Percentiles rank a stretch among this genome's conserved stretches.
Conservation (phyloP, 92 coral and sea anemone species). For the Actinostola sp. region DNA sequence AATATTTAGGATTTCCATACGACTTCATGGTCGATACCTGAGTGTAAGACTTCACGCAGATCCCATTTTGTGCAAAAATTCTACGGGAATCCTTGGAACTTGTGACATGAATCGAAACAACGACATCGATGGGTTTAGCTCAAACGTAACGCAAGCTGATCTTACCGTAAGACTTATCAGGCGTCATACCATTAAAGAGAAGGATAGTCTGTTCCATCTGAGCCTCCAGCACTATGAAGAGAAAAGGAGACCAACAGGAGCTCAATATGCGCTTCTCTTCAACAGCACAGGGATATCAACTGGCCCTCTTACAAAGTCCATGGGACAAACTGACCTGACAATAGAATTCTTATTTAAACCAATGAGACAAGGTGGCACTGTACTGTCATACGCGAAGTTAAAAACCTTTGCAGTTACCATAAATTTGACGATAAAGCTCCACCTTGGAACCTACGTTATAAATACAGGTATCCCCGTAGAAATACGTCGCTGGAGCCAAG, state of each 20-base stretch:
- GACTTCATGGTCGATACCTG: conserved; percentile 38
- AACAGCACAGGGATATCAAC: conserved; percentile 57
- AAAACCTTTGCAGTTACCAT: conserved; percentile 59
- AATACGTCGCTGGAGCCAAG: conserved; percentile 54
- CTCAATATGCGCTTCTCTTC: conserved; percentile 49
- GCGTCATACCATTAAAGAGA: conserved; percentile 13
- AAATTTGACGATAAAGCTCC: conserved; percentile 32
- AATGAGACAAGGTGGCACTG: conserved; percentile 42
- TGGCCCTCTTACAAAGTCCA: conserved; percentile 29
- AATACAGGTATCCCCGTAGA: conserved; percentile 36
- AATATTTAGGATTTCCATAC: conserved; percentile 24
- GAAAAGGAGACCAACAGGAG: conserved; percentile 35
- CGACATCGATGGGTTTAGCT: conserved; percentile 33
- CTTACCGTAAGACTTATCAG: conserved; percentile 26
- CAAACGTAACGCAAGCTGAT: conserved; percentile 44
- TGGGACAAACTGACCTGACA: conserved; percentile 42
- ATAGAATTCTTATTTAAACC: conserved; percentile 64
- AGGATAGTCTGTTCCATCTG: conserved; percentile 34
- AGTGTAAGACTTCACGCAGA: conserved; percentile 36
- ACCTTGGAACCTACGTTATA: conserved; percentile 25
- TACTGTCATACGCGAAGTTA: conserved; percentile 48
- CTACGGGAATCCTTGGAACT: conserved; percentile 51
- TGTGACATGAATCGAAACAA: conserved; percentile 54
- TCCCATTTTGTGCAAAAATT: conserved; percentile 39
- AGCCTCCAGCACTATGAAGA: conserved; percentile 27